These are phyloP conservation scores for Lontra canadensis DNA, from an alignment of 2,113 vertebrate genomes.

Conservation along the genomic window DNA sequence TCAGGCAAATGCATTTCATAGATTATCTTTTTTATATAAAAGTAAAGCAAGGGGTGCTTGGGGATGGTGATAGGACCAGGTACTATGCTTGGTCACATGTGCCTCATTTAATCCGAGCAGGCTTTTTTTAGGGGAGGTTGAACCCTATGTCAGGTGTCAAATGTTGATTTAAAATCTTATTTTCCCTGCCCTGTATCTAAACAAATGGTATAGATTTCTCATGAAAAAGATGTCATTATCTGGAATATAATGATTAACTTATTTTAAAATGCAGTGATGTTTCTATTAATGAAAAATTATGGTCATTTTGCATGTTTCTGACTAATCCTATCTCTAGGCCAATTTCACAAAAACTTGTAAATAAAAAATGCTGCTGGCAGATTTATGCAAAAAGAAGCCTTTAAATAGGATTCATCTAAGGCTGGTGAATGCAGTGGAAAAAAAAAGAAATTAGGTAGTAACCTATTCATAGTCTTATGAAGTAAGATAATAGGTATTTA, in stretches of 20 bases:
- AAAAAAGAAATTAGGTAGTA: constrained; percentile 7
- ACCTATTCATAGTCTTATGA: background rate
- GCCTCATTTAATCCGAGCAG: background rate
- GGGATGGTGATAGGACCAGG: background rate
- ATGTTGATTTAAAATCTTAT: background rate
- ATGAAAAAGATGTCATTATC: constrained; percentile 15
- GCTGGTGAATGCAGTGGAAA: background rate
- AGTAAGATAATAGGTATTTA: constrained; percentile 27
- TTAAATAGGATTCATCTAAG: background rate
- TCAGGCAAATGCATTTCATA: background rate
- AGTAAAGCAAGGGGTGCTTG: background rate
- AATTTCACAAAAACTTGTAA: constrained; percentile 44
- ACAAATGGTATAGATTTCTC: background rate
- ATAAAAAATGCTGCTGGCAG: background rate
- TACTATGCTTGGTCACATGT: background rate
- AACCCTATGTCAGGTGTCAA: background rate
- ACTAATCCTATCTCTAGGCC: constrained; percentile 8
- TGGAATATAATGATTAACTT: constrained; percentile 25
- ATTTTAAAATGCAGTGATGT: constrained; percentile 31
- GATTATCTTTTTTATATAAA: background rate
- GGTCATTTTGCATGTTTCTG: constrained; percentile 43
- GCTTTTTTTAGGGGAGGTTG: constrained; percentile 16
- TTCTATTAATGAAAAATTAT: constrained; percentile 43
- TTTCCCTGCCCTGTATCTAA: background rate
- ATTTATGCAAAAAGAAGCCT: background rate